Base-by-base conservation (phyloP, 2,888 invertebrate genomes). In the Athripsodes cinereus region DNA sequence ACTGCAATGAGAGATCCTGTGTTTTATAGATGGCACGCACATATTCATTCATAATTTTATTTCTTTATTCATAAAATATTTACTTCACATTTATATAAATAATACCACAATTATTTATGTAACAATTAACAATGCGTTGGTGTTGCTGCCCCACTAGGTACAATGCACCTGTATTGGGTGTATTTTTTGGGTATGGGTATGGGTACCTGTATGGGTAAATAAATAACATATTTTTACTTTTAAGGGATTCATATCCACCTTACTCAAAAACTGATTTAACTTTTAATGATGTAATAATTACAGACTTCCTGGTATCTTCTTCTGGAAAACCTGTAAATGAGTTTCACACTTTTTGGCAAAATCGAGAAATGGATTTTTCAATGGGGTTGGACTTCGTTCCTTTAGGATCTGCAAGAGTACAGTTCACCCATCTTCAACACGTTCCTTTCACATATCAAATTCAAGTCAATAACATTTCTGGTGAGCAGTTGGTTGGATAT, bases 1-100 rank as follows among this genome's bases (percentile, higher is more conserved):
- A 69, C 70, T 13, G 67, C 71, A n/a, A 68, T 72, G 67, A 63
- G 72, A 53, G 73, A 72, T 62, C 70, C 72, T 10, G 66, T 68
- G 0, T 73, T 72, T 64, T 73, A 70, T 64, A 65, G 71, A 10
- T 71, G 68, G 68, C 72, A 72, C 60, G 67, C 69, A 8, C 40
- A 40, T 40, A 26, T 26, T 26, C n/a, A n/a, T n/a, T n/a, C n/a
- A n/a, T n/a, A n/a, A n/a, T n/a, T n/a, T n/a, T n/a, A n/a, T n/a
- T n/a, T n/a, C n/a, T n/a, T n/a, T n/a, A n/a, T n/a, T n/a, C n/a
- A n/a, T n/a, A n/a, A n/a, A n/a, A n/a, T n/a, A n/a, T n/a, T n/a
- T n/a, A n/a, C n/a, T n/a, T n/a, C n/a, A n/a, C n/a, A n/a, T n/a
- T n/a, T n/a, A n/a, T n/a, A n/a, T n/a, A n/a, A n/a, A n/a, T n/a